These are phyloP conservation scores for Erethizon dorsatum DNA, from an alignment of 2,797 vertebrate species.

Conservation along the genomic window DNA sequence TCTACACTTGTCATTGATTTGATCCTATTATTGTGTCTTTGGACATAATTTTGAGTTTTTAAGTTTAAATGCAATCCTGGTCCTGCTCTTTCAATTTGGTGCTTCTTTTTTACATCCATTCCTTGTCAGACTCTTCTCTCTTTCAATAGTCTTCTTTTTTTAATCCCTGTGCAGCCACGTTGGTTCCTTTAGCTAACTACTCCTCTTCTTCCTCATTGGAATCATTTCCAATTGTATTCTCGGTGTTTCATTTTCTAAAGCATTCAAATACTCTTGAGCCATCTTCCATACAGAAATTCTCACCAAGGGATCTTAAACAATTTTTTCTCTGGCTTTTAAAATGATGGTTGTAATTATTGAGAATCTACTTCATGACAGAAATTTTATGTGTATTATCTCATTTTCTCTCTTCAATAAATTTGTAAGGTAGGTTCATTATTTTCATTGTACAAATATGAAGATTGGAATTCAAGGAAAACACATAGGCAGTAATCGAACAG, in stretches of 20 bases:
- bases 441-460: slow-evolving; percentile 21
- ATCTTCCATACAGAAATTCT: slow-evolving; percentile 53
- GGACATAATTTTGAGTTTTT: neutral
- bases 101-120: slow-evolving; percentile 12
- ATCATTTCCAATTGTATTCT: slow-evolving; percentile 31
- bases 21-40: slow-evolving; percentile 8
- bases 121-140: neutral
- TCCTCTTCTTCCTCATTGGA: slow-evolving; percentile 16
- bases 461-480: slow-evolving; percentile 41
- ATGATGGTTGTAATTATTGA: slow-evolving; percentile 36
- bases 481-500: neutral
- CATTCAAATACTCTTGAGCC: neutral
- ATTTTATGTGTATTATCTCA: slow-evolving; percentile 19
- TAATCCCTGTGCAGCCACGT: neutral
- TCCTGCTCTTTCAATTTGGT: neutral
- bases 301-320: slow-evolving; percentile 25
- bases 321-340: slow-evolving; percentile 59
- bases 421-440: neutral
- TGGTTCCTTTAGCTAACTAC: neutral
- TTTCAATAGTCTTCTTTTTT: neutral
- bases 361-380: slow-evolving; percentile 33
- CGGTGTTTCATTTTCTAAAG: slow-evolving; percentile 23
- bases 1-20: neutral
- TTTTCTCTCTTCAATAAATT: slow-evolving; percentile 51
- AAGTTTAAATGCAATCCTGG: neutral